phyloP scores from a whole-genome alignment of 2,113 vertebrate genomes.

The Malurus alboscapulatus region DNA sequence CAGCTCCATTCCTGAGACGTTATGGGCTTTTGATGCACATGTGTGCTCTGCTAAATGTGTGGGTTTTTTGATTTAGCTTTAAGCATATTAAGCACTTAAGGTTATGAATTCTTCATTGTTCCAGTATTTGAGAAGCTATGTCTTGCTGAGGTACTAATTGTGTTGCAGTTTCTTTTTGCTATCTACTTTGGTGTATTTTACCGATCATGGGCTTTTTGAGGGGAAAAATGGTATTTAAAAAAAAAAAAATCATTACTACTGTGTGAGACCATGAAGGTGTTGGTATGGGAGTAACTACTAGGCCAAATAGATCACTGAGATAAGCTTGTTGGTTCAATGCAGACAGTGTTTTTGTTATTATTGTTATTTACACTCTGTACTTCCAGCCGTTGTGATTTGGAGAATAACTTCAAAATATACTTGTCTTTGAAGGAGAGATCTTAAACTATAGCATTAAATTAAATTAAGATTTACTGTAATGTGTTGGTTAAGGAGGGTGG shows the following conservation, averaged over 20 bases:
- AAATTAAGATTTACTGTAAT: neutral
- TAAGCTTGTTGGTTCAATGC: neutral
- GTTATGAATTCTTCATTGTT: neutral
- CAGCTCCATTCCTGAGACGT: neutral
- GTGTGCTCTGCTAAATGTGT: neutral
- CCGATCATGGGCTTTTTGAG: neutral
- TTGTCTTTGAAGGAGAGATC: neutral
- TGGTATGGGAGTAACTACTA: neutral
- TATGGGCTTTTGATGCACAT: neutral
- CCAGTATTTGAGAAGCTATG: neutral
- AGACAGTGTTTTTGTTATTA: neutral
- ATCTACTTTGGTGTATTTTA: neutral
- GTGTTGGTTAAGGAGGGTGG: neutral
- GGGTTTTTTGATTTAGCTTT: neutral
- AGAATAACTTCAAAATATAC: neutral
- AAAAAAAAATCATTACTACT: neutral
- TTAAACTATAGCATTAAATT: neutral
- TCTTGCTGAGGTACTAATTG: neutral
- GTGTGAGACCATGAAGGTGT: neutral
- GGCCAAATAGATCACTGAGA: neutral
- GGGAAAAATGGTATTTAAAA: neutral
- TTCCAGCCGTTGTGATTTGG: neutral
- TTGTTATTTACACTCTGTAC: neutral
- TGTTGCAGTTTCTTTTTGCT: neutral
- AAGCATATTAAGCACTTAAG: neutral